A percentile compares a stretch with the other conserved stretches of the same genome.
Evolutionary conservation across 2,888 invertebrate species (phyloP).

Genomic region (Cantharis flavilabris): DNA sequence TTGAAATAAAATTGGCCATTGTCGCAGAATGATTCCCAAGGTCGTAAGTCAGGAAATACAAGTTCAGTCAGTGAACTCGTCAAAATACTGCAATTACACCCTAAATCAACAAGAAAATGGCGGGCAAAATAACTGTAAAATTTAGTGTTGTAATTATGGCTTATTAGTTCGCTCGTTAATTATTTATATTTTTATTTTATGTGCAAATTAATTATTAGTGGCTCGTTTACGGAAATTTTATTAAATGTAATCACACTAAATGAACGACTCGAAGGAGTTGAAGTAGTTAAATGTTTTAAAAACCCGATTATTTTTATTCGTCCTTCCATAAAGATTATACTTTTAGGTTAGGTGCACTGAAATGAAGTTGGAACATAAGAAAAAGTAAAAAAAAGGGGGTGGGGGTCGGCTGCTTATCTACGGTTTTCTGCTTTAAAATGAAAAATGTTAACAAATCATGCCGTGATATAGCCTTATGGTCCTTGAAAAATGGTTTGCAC

Average conservation of each 20-base stretch:
- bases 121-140: neutral
- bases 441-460: neutral
- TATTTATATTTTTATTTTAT: neutral
- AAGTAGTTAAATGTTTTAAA: neutral
- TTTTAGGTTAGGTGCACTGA: neutral
- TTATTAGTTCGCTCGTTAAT: neutral
- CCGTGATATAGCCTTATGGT: neutral
- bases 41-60: neutral
- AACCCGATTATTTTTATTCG: too few species aligned
- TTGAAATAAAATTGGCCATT: neutral
- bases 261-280: neutral
- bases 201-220: neutral
- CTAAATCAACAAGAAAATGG: neutral
- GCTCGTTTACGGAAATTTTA: neutral
- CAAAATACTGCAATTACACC: constrained; percentile 3
- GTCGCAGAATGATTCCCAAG: neutral
- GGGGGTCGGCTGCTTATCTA: neutral
- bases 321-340: neutral
- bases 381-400: neutral
- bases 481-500: neutral
- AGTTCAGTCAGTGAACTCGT: neutral
- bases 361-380: neutral
- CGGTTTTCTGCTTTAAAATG: neutral
- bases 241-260: neutral
- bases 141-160: neutral